Base-by-base conservation (phyloP, 2,888 invertebrate genomes). In the Teleiodes luculella region DNA sequence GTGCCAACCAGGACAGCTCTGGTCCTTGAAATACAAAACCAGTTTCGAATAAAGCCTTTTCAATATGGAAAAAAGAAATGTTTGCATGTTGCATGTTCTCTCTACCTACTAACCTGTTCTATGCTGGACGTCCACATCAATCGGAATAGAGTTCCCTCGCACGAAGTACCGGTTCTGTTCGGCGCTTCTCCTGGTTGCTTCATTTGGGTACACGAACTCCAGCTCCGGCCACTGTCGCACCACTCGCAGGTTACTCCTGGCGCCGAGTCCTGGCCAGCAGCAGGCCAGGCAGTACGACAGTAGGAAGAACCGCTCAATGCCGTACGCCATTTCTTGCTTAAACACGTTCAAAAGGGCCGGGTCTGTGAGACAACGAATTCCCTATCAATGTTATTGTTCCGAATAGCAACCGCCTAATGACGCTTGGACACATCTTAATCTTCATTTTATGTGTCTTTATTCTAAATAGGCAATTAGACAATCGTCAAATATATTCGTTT, bases 111-210 rank as follows among this genome's bases (percentile, higher is more conserved):
- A 66, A 92, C 92, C 83, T 62, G 67, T 63, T 73, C 84, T 84
- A 66, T 92, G 91, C 57, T 92, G 90, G 0, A 93, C 92, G 57
- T 94, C 94, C 0, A 93, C 90, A 65, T 94, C 94, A 39, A 94
- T 94, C 0, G 94, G 94, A 11, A 94, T 89, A 0, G 92, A 91
- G 55, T 88, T 88, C 30, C 92, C 93, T 0, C 90, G 91, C 33
- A 92, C 86, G 62, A 91, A 93, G 59, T 83, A 78, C 0, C 91
- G 57, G 3, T 66, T 68, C 2, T 70, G 62, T 7, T 76, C 31
- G 0, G 88, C 89, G 1, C 28, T 53, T 39, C 83, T 74, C 41
- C 87, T 81, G 0, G 85, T 90, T 3, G 59, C 62, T 0, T 83
- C 80, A 20, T 78, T 89, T 0, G 92, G 91, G 67, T 93, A 95